Evolutionary conservation across 2,113 vertebrate genomes (phyloP).

Genomic region (Muscicapa adusta): DNA sequence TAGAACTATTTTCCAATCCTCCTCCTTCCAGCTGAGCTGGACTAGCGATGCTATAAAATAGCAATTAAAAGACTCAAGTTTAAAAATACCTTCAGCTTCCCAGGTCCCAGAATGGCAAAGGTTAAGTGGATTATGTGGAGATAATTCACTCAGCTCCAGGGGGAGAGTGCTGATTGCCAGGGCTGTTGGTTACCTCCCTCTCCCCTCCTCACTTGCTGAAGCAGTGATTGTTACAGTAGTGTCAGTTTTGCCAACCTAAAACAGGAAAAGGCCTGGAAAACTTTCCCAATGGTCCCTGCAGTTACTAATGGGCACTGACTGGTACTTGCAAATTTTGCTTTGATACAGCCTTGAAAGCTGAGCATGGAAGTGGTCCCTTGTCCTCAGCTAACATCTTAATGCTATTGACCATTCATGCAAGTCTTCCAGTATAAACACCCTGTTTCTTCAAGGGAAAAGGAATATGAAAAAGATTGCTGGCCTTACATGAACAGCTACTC

Average conservation of each 20-base stretch:
- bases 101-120: constrained; percentile 73
- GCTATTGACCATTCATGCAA: not conserved
- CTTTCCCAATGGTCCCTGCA: not conserved
- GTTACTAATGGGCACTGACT: not conserved
- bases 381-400: not conserved
- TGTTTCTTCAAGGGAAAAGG: not conserved
- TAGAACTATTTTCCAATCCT: constrained; percentile 72
- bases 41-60: constrained; percentile 73
- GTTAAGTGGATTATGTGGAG: constrained; percentile 82
- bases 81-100: constrained; percentile 72
- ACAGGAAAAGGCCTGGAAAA: constrained; percentile 5
- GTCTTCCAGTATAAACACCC: not conserved
- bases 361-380: not conserved
- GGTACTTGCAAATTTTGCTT: not conserved
- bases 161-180: constrained; percentile 64
- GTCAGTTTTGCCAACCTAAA: constrained; percentile 38
- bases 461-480: not conserved
- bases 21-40: constrained; percentile 71
- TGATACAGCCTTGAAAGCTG: not conserved
- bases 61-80: constrained; percentile 76
- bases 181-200: constrained; percentile 26
- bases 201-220: constrained; percentile 43
- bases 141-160: constrained; percentile 73
- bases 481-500: constrained; percentile 3
- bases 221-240: not conserved